These are phyloP conservation scores for Datnioides undecimradiatus DNA, from an alignment of 2,113 vertebrate genomes.

Conservation along the genomic window DNA sequence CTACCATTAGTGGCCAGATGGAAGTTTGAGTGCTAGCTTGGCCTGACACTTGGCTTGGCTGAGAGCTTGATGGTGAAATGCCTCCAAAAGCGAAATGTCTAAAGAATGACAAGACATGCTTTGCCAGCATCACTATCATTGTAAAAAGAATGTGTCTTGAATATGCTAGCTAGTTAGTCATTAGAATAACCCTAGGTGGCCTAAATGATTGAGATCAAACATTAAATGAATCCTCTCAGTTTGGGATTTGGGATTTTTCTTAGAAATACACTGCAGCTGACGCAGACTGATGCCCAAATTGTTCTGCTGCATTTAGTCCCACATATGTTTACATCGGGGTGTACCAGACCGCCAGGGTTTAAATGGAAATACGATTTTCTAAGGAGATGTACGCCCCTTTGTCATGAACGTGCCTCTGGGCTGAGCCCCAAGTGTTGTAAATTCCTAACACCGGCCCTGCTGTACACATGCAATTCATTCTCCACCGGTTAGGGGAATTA, in stretches of 20 bases:
- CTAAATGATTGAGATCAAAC: background rate
- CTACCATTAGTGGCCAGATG: constrained; percentile 15
- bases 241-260: background rate
- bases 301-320: constrained; percentile 2
- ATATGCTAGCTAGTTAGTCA: background rate
- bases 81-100: constrained; percentile 6
- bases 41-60: constrained; percentile 27
- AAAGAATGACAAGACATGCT: constrained; percentile 9
- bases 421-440: constrained; percentile 46
- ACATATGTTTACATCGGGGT: constrained; percentile 15
- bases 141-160: background rate
- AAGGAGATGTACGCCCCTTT: background rate
- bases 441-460: constrained; percentile 40
- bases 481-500: constrained; percentile 66
- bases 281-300: background rate
- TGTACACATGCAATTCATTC: constrained; percentile 58
- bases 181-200: background rate
- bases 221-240: background rate
- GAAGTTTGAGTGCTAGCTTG: constrained; percentile 12
- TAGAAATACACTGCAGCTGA: background rate
- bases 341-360: background rate
- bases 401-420: constrained; percentile 29
- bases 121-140: background rate
- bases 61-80: constrained; percentile 27
- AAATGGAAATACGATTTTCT: constrained; percentile 23